Base-by-base conservation (phyloP, 92 coral and sea anemone genomes). In the Ricordea florida region DNA sequence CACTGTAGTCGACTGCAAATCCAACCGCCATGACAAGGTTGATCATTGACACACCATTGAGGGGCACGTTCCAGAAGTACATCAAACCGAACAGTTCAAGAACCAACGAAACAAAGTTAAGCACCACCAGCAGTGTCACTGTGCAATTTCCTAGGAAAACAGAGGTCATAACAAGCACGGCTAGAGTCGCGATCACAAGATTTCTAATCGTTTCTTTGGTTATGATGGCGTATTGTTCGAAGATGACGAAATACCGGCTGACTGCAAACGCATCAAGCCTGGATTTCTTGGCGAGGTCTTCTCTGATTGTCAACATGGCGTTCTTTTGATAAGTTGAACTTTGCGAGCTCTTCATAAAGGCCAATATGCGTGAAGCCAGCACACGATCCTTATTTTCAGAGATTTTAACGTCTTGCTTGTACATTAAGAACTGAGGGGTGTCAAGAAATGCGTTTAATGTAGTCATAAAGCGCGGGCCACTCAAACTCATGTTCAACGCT, bases 51-150 rank as follows among this genome's bases (percentile, higher is more conserved):
- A 80, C 69, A 3, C 79, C 56, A 30, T 87, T 81, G 0, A 92
- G 80, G 11, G 93, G 49, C n/a, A 92, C 87, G 4, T 75, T 88
- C 97, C 92, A 91, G 45, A 91, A 25, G 67, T 52, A 74, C 97
- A 91, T 91, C 71, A 87, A 34, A 42, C 87, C 90, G 10, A 91
- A 85, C 57, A 91, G 81, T 49, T 91, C 97, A 21, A 84, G 64
- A 7, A 91, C 51, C 10, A 91, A 84, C 6, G 92, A 74, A 2
- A 57, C 97, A 29, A 91, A 91, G 29, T 83, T 81, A 16, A 79
- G 47, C 42, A 80, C 55, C 4, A 91, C 92, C 16, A 91, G 29
- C 24, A 91, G 18, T 1, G 86, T 74, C 23, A 59, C 92, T 0
- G 66, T 11, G 4, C 82, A 66, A 55, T 85, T 82, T 22, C 80